Base-by-base conservation (phyloP, 2,113 vertebrate genomes). In the Anarrhichthys ocellatus region DNA sequence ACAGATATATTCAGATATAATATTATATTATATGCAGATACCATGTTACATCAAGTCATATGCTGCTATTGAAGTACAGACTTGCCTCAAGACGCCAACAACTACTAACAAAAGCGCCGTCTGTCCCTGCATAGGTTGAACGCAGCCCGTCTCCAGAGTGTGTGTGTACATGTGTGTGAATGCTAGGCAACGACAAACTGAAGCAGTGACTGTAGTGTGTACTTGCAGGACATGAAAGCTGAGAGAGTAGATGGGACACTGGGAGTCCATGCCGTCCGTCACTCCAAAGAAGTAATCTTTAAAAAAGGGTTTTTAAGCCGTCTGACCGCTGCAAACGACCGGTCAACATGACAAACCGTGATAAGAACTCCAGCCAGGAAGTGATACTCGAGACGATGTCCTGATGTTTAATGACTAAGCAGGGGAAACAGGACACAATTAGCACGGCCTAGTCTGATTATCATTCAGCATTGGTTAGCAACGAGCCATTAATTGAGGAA, bases 1-100 rank as follows among this genome's bases (percentile, higher is more conserved):
- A 89, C 80, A 90, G 48, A 91, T 80, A 82, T 80, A 87, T 81
- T 73, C 65, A 38, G 72, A 52, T 78, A 27, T 62, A 67, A 79
- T 86, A 63, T 85, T 84, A 64, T 81, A 58, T 81, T 80, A 80
- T 84, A 88, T 88, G 82, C 71, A 89, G 63, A 86, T 86, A 89
- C 76, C 87, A 82, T 81, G 82, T 90, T 89, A 77, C 80, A 84
- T 82, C 78, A 82, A 90, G 84, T 89, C 80, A 81, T 78, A 83
- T 27, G 78, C 76, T 73, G 76, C 73, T 42, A 83, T 48, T 76
- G 68, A 61, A 84, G 24, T 68, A 68, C 73, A 86, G 73, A 90
- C 80, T 66, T 78, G 81, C 79, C 81, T 83, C 75, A 87, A 89
- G 82, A 80, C 10, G 44, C 48, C 76, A 77, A 76, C 65, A 76